Base-by-base conservation (phyloP, 2,888 invertebrate species). In the Halictus ligatus region DNA sequence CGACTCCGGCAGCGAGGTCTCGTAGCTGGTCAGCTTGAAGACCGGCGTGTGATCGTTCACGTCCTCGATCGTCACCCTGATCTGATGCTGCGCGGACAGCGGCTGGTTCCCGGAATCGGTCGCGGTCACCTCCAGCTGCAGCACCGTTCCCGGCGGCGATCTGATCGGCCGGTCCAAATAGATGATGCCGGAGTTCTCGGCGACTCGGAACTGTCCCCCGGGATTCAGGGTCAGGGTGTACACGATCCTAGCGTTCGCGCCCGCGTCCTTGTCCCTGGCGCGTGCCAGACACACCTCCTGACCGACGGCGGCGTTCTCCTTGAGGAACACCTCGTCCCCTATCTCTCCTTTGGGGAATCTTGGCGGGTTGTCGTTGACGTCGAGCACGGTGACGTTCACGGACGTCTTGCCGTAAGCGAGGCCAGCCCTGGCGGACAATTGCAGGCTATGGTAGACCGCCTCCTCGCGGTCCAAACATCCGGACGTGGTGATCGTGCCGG, bases 41-140 rank as follows among this genome's bases (percentile, higher is more conserved):
- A 98, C 97, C 15, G 99, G 99, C 0, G 99, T 99, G 94, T 99
- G 99, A 95, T 99, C 98, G 95, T 99, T 99, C 3, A 99, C 98
- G 94, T 99, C 99, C 91, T 97, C 97, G 84, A 99, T 96, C 40
- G 96, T 96, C 69, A 98, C 96, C 48, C 96, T 96, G 72, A 98
- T 96, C 12, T 96, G 96, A 91, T 98, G 97, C 92, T 97, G 97
- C 0, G 98, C 97, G 29, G 97, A 97, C 75, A 98, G 95, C 13
- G 97, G 96, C 13, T 97, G 97, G 84, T 96, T 96, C 8, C 98
- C 98, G 78, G 97, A 97, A 95, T 99, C 99, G n/a, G 97, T 97
- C 29, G 98, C 98, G 75, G 97, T 97, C 40, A 98, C 97, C 95
- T 98, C 98, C 21, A 98, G 95, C 87, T 96, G 96, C 82, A 98